Conservation (phyloP, 2,113 vertebrate genomes). For the Nipponia nippon region DNA sequence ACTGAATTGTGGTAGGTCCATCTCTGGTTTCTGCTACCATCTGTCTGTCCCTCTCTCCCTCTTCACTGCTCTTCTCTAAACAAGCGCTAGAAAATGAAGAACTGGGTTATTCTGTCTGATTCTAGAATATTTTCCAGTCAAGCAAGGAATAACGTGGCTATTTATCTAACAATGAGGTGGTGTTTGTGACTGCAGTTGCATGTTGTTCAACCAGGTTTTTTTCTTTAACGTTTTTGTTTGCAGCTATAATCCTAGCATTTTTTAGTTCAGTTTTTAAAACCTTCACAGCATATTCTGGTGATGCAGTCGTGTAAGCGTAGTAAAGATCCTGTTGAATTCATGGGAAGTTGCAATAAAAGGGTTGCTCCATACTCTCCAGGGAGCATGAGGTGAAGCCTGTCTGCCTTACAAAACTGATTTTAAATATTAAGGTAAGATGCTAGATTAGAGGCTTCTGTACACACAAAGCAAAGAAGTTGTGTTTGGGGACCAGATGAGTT, state of each 20-base stretch:
- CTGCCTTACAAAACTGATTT: background rate
- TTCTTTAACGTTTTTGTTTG: background rate
- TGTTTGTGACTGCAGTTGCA: background rate
- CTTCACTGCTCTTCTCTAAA: background rate
- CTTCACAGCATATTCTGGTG: background rate
- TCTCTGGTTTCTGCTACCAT: background rate
- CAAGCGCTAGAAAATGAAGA: background rate
- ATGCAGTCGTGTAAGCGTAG: background rate
- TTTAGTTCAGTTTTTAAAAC: background rate
- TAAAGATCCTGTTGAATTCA: background rate
- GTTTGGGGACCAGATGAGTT: background rate
- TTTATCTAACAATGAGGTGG: background rate
- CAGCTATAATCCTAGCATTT: background rate
- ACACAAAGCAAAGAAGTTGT: background rate
- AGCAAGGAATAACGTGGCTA: background rate
- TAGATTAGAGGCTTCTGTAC: background rate
- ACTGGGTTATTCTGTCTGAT: background rate
- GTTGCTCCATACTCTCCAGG: background rate
- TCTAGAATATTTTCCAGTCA: background rate
- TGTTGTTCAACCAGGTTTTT: background rate
- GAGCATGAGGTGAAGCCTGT: accelerated
- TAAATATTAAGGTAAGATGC: background rate
- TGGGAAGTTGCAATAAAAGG: background rate
- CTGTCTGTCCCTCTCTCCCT: background rate
- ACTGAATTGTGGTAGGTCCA: background rate